A percentile compares a stretch with the other conserved stretches of the same genome.
Evolutionary conservation across 1,140 invertebrate species (phyloP).

Genomic region (Drosophila littoralis): DNA sequence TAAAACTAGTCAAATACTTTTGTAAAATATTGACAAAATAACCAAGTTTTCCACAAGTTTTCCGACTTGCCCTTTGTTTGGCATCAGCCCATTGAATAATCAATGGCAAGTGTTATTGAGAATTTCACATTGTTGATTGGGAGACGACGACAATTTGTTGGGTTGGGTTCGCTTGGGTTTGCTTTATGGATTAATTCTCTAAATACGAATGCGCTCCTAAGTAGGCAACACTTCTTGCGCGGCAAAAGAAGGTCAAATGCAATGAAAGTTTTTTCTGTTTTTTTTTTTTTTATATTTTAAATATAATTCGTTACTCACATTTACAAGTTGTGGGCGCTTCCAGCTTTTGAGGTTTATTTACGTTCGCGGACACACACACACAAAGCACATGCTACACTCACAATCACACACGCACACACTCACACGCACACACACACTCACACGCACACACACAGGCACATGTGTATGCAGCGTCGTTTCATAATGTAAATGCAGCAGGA

Average conservation of each 20-base stretch:
- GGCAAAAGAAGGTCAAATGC: conserved; percentile 51
- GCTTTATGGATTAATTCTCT: conserved; percentile 21
- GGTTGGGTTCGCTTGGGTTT: conserved; percentile 19
- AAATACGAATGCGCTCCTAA: conserved; percentile 44
- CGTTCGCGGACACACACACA: conserved; percentile 54
- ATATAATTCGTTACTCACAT: conserved; percentile 61
- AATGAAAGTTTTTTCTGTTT: conserved; percentile 35
- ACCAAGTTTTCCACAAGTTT: not conserved
- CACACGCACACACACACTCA: conserved; percentile 51
- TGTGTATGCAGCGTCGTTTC: conserved; percentile 55
- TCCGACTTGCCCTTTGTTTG: not conserved
- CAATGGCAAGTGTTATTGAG: conserved; percentile 54
- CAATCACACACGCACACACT: conserved; percentile 31
- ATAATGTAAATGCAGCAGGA: conserved; percentile 62
- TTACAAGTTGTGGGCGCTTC: conserved; percentile 60
- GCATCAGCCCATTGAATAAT: conserved; percentile 55
- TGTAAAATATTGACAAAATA: conserved; percentile 3
- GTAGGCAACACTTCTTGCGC: conserved; percentile 46
- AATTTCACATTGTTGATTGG: conserved; percentile 37
- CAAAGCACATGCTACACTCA: conserved; percentile 16
- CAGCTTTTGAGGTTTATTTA: conserved; percentile 68
- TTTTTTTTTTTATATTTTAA: conserved; percentile 21
- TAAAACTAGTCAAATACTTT: not conserved
- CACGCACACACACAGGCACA: conserved; percentile 42
- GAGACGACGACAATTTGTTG: conserved; percentile 18